Evolutionary conservation across 2,888 invertebrate genomes (phyloP).

Genomic region (Drosophila koepferae): DNA sequence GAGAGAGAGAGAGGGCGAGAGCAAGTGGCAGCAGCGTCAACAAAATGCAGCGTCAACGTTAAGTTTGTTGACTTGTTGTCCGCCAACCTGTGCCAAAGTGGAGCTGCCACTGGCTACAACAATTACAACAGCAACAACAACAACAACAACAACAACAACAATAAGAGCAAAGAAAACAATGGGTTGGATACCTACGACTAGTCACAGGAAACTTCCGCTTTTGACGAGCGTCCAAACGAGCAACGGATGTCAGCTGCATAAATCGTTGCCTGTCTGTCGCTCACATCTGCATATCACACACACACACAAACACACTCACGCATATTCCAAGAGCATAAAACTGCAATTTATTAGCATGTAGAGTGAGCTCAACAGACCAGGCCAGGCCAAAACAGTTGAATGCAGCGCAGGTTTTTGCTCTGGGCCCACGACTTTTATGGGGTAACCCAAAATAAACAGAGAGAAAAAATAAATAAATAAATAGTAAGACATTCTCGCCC

Average conservation of each 20-base stretch:
- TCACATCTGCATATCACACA: constrained; percentile 37
- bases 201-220: constrained; percentile 70
- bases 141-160: constrained; percentile 24
- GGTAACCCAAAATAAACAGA: constrained; percentile 11
- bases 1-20: constrained; percentile 1
- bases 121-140: constrained; percentile 26
- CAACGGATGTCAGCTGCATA: constrained; percentile 80
- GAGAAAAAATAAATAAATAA: not conserved
- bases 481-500: constrained; percentile 1
- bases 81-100: constrained; percentile 70
- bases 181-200: constrained; percentile 47
- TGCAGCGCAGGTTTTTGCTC: constrained; percentile 54
- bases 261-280: constrained; percentile 68
- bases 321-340: constrained; percentile 62
- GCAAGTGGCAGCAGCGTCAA: constrained; percentile 42
- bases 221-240: constrained; percentile 63
- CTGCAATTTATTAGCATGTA: constrained; percentile 81
- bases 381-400: constrained; percentile 38
- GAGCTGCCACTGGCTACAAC: constrained; percentile 40
- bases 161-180: constrained; percentile 23
- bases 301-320: constrained; percentile 1
- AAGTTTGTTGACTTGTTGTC: constrained; percentile 77
- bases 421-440: constrained; percentile 44
- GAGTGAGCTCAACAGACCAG: constrained; percentile 46
- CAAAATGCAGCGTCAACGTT: constrained; percentile 62